Evolutionary conservation across 1,140 invertebrate species (phyloP).

Genomic region (Drosophila bocki): DNA sequence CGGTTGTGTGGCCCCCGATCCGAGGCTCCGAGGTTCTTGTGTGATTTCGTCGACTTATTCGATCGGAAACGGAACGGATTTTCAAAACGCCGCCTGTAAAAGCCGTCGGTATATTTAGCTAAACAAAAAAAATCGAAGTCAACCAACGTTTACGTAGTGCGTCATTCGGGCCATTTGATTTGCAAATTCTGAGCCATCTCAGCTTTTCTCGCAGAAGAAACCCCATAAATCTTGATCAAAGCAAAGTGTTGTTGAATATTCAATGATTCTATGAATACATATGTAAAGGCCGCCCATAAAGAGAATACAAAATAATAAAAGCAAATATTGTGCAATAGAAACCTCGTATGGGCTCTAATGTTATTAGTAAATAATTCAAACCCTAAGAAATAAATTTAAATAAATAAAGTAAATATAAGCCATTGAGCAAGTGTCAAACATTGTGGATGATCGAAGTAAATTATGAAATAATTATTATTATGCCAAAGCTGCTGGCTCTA

Average conservation of each 20-base stretch:
- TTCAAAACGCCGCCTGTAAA: slow-evolving; percentile 36
- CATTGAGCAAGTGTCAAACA: slow-evolving; percentile 70
- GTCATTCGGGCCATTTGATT: slow-evolving; percentile 67
- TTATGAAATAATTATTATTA: slow-evolving; percentile 61
- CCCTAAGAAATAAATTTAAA: slow-evolving; percentile 28
- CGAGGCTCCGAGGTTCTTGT: slow-evolving; percentile 41
- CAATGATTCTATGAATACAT: slow-evolving; percentile 56
- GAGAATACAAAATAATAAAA: slow-evolving; percentile 31
- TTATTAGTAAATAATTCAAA: slow-evolving; percentile 33
- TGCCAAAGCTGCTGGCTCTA: slow-evolving; percentile 44
- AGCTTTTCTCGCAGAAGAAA: slow-evolving; percentile 52
- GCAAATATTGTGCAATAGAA: slow-evolving; percentile 55
- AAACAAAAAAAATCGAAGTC: background rate
- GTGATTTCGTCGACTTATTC: slow-evolving; percentile 36
- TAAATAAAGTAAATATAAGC: slow-evolving; percentile 62
- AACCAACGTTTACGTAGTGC: slow-evolving; percentile 32
- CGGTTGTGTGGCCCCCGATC: slow-evolving; percentile 69
- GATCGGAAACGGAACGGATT: slow-evolving; percentile 67
- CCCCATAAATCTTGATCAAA: slow-evolving; percentile 72
- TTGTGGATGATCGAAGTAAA: slow-evolving; percentile 58
- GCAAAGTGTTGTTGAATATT: slow-evolving; percentile 75
- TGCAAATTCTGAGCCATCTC: slow-evolving; percentile 55
- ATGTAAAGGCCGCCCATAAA: no score
- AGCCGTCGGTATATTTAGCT: slow-evolving; percentile 63
- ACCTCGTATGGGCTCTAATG: slow-evolving; percentile 31